A percentile compares a stretch with the other conserved stretches of the same genome.
Conservation (phyloP, 2,797 vertebrate genomes). For the Syngnathus rostellatus region DNA sequence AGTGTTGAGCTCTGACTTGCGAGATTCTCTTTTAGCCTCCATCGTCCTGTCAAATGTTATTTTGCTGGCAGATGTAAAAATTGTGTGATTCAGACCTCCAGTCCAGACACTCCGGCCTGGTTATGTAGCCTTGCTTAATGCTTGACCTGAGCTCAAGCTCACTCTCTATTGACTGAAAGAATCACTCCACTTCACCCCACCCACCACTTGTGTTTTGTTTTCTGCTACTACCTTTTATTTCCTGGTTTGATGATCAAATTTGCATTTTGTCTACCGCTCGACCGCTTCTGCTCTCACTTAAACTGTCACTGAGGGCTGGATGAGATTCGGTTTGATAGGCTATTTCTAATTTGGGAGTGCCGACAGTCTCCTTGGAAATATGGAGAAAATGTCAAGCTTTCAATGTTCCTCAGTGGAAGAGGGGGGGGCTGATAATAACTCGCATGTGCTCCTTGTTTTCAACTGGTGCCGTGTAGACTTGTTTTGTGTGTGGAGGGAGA, state of each 20-base stretch:
- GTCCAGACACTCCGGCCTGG: slow-evolving; percentile 14
- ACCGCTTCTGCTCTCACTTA: not conserved
- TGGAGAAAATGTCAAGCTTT: not conserved
- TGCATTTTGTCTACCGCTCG: slow-evolving; percentile 2
- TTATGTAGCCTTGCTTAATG: slow-evolving; percentile 22
- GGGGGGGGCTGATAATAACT: slow-evolving; percentile 44
- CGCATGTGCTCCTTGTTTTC: slow-evolving; percentile 41
- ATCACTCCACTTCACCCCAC: slow-evolving; percentile 7
- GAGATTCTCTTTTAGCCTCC: too few species aligned
- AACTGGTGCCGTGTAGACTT: slow-evolving; percentile 41
- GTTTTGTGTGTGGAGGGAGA: slow-evolving; percentile 36
- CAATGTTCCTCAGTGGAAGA: not conserved
- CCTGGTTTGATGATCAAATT: slow-evolving; percentile 16
- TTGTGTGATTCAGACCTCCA: not conserved
- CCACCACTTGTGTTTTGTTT: slow-evolving; percentile 34
- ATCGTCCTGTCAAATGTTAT: not conserved
- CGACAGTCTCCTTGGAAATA: not conserved
- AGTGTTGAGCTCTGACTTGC: too few species aligned
- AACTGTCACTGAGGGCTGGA: slow-evolving; percentile 9
- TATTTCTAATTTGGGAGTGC: not conserved
- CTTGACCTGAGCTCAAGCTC: slow-evolving; percentile 30
- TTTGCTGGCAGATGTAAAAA: not conserved
- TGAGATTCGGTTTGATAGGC: not conserved
- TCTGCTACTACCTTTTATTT: slow-evolving; percentile 42
- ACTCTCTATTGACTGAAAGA: slow-evolving; percentile 29